Base-by-base conservation (phyloP, 2,797 vertebrate species). In the Phrynocephalus forsythii region DNA sequence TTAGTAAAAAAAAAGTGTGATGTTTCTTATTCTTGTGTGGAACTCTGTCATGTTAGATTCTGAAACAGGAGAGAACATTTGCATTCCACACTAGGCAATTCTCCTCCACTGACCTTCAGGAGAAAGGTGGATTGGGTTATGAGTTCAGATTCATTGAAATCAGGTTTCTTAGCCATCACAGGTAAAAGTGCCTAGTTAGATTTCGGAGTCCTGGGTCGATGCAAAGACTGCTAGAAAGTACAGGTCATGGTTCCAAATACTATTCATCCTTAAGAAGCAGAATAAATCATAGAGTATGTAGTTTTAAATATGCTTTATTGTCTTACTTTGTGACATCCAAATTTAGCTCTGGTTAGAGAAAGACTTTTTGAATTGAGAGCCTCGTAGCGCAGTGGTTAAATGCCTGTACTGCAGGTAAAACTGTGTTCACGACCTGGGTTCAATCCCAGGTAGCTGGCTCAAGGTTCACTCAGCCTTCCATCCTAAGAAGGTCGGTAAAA, bases 1-100 rank as follows among this genome's bases (percentile, higher is more conserved):
- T 99, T 98, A 98, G 98, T 98, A 98, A 98, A 98, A 98, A 98
- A 97, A 81, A 86, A 50, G 22, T 33, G 22, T n/a, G 2, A 15
- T 44, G 71, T 88, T 63, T 82, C 13, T 75, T 63, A 67, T n/a
- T 66, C 38, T 77, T 76, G 48, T 28, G 26, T 69, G 67, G 69
- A 33, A 2, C 24, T 50, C 9, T 48, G 8, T 68, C 60, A 8
- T 38, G 50, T 10, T 67, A 30, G 11, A 30, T 28, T 18, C 22
- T 28, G n/a, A 38, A 28, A 10, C 48, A 38, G 20, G 48, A n/a
- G 50, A 24, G 18, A 28, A 1, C 28, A 20, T 38, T 72, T 67
- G 11, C 26, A 69, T 44, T 78, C 63, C 33, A 4, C 4, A 6
- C 63, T 83, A 4, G 30, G 9, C n/a, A 26, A 0, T 50, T 60